Evolutionary conservation across 2,113 vertebrate genomes (phyloP), one percentile per base, ranked within the genome.

Genomic region (Ranitomeya variabilis): DNA sequence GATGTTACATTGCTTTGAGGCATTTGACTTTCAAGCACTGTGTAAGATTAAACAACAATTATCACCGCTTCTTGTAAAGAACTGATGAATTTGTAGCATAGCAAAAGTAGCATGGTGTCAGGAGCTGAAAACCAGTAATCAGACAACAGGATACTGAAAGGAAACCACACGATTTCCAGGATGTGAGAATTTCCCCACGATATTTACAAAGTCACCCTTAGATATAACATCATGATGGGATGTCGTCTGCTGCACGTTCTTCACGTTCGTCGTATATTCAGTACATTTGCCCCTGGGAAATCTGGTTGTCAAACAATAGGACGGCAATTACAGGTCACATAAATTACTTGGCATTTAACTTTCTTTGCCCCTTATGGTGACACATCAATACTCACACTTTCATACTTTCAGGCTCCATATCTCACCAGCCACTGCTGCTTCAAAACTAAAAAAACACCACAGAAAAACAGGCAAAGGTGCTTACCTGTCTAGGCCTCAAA

Each of bases 41-140:
- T 51, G 52, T 81, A 59, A 74, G 15, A 83, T 83, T 76, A 83
- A 83, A 88, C 80, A 83, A 77, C 83, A 64, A 83, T 88, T 83
- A 64, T 83, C 55, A 55, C 59, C 55, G 57, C 57, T 76, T 83
- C n/a, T 52, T 88, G 76, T 82, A 77, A 83, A 88, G 71, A 82
- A 74, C 54, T 74, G n/a, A 88, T 15, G 62, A 83, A 83, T 77
- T 88, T 83, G 59, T 51, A 77, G 18, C 80, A 84, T 21, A 54
- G 37, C 52, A 64, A 76, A 51, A 15, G 19, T 64, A 23, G 19
- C n/a, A 19, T 51, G 31, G 55, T 88, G 45, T 45, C 26, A 31
- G 69, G 74, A 64, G 31, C 79, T 51, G 54, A 21, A 88, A 82
- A 64, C 37, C 67, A 78, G 57, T 54, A 77, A 83, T 88, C 45